Evolutionary conservation across 2,797 vertebrate species (phyloP), one percentile per base, ranked within the genome.

Genomic region (Onychomys leucogaster): DNA sequence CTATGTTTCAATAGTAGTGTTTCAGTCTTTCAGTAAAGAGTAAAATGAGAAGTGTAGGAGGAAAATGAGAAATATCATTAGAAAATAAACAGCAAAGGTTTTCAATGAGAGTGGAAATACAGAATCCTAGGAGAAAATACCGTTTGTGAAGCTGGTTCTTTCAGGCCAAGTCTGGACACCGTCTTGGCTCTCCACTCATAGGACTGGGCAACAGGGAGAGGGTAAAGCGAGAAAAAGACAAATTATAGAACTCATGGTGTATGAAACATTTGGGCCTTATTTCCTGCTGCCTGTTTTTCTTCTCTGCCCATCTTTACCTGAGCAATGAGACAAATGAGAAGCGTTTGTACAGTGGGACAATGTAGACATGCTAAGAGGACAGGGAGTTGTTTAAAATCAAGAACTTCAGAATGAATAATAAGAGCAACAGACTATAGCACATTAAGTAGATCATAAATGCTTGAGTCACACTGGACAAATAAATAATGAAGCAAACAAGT

Each of bases 11-110:
- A 94, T 88, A 65, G 16, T 29, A 80, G 52, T 55, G 13, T 37
- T 21, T 83, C 76, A 67, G 49, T 96, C 1, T 91, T 95, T 89
- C 61, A 85, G 19, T 41, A 88, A 94, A 91, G 90, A 77, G 12
- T 43, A 4, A 16, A 9, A 37, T n/a, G 46, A 81, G 17, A 94
- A 34, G 59, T 73, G 34, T 78, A 16, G 91, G 29, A n/a, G 67
- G 41, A 78, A 88, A 89, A 32, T 3, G 27, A 76, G 73, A 92
- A 32, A 86, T 91, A 63, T 69, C 90, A 83, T 49, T 85, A 21
- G 32, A 94, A 78, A 29, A 63, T 2, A 46, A 7, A 67, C 81
- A 34, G 14, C 7, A 86, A 85, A 32, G n/a, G 57, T n/a, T 80
- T 4, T 80, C 84, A 29, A 17, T 52, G 19, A 83, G 11, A 11